phyloP scores from a whole-genome alignment of 2,113 vertebrate genomes.

The Engraulis encrasicolus region DNA sequence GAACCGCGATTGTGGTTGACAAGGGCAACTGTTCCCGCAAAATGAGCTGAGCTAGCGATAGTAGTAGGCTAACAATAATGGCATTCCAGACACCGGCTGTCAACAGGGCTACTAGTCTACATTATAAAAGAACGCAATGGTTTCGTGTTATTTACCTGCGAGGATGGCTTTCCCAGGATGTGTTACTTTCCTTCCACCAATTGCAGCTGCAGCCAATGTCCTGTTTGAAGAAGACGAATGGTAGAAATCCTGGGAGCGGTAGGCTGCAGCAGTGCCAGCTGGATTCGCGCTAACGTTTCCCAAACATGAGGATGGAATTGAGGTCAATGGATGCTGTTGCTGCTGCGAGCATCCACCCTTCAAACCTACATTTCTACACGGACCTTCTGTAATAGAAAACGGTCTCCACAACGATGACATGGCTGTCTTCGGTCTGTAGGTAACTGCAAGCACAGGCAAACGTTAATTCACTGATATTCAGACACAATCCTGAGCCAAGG shows the following conservation, averaged over 20 bases:
- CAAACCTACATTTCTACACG: constrained; percentile 60
- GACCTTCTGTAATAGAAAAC: constrained; percentile 68
- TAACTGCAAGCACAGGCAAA: background rate
- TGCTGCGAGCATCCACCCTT: constrained; percentile 52
- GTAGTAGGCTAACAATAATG: background rate
- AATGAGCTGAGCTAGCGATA: background rate
- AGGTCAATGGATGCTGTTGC: constrained; percentile 45
- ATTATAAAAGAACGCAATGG: background rate
- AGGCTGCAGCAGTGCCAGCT: constrained; percentile 29
- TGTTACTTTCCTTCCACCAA: constrained; percentile 70
- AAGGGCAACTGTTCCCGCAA: background rate
- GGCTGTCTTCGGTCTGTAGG: background rate
- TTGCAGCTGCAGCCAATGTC: constrained; percentile 65
- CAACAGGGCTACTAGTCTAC: background rate
- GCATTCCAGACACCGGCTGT: background rate
- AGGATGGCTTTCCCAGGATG: constrained; percentile 77
- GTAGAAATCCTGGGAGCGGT: constrained; percentile 40
- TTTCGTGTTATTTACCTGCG: constrained; percentile 63
- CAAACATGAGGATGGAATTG: constrained; percentile 44
- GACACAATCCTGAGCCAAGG: background rate
- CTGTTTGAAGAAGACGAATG: constrained; percentile 59
- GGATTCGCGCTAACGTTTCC: background rate
- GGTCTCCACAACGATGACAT: constrained; percentile 76
- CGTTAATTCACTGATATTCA: background rate
- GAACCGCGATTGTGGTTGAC: background rate